Conservation (phyloP, 2,888 invertebrate genomes). For the Palloptera scutellata region DNA sequence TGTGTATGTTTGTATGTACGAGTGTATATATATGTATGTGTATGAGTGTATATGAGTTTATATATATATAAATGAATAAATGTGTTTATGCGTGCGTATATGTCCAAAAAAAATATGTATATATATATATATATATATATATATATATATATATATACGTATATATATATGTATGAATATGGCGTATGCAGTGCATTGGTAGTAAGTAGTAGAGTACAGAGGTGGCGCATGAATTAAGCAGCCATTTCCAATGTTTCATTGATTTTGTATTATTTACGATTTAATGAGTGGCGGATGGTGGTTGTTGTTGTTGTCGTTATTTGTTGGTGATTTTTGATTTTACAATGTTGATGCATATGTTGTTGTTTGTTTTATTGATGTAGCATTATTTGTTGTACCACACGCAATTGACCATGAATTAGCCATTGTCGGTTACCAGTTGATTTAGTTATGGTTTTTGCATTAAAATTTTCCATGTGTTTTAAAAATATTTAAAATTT, state of each 20-base stretch:
- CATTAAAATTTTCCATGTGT: slow-evolving; percentile 26
- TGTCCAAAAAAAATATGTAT: not conserved
- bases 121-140: slow-evolving; percentile 6
- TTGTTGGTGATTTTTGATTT: slow-evolving; percentile 17
- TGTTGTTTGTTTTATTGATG: slow-evolving; percentile 24
- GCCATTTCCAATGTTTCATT: slow-evolving; percentile 13
- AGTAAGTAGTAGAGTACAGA: slow-evolving; percentile 1
- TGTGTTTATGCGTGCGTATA: slow-evolving; percentile 3
- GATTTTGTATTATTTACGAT: slow-evolving; percentile 16
- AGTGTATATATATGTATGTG: slow-evolving; percentile 28
- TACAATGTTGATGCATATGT: slow-evolving; percentile 10
- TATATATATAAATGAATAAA: slow-evolving; percentile 4
- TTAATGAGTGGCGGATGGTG: slow-evolving; percentile 12
- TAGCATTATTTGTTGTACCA: slow-evolving; percentile 28
- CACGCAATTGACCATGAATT: slow-evolving; percentile 56
- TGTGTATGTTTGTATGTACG: slow-evolving; percentile 31
- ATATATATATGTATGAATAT: slow-evolving; percentile 11
- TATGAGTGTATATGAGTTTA: slow-evolving; percentile 21
- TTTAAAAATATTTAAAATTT: slow-evolving; percentile 22
- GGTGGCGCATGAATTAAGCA: slow-evolving; percentile 9
- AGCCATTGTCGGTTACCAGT: slow-evolving; percentile 38
- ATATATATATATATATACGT: slow-evolving; percentile 15
- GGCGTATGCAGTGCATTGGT: not conserved
- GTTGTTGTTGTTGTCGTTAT: slow-evolving; percentile 15
- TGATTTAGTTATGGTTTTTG: slow-evolving; percentile 19